Conservation (phyloP, 2,797 vertebrate species). For the Sebastes dallii region DNA sequence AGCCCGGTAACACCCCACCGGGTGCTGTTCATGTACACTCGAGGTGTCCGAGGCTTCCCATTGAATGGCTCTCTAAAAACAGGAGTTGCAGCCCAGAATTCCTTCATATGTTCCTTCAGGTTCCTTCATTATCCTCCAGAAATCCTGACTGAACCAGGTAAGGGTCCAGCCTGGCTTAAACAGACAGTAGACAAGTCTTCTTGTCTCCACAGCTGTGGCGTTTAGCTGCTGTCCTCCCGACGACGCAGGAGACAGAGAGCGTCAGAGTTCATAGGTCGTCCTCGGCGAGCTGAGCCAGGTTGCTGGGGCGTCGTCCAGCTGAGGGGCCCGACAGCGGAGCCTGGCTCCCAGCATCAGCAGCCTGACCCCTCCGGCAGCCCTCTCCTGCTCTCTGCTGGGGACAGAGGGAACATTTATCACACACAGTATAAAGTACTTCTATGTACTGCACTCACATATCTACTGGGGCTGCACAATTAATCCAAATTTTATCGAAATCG, state of each 20-base stretch:
- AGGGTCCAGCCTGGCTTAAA: conserved; percentile 37
- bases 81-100: conserved; percentile 41
- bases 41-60: conserved; percentile 19
- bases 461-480: too few species aligned
- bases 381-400: conserved; percentile 80
- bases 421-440: neutral
- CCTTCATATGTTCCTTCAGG: conserved; percentile 42
- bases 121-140: conserved; percentile 31
- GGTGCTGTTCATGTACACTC: conserved; percentile 32
- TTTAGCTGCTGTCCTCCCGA: conserved; percentile 47
- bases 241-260: conserved; percentile 18
- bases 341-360: conserved; percentile 64
- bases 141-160: conserved; percentile 32
- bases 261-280: conserved; percentile 86
- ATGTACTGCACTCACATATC: neutral
- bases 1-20: conserved; percentile 34
- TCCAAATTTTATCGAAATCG: accelerated
- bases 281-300: conserved; percentile 88
- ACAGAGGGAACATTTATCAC: conserved; percentile 47
- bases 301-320: conserved; percentile 81
- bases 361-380: conserved; percentile 68
- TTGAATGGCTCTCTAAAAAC: conserved; percentile 43
- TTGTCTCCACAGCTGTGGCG: conserved; percentile 31
- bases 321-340: conserved; percentile 57
- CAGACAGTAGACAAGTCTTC: conserved; percentile 35